A percentile compares a stretch with the other conserved stretches of the same genome.
These are phyloP conservation scores for Carcinoscorpius rotundicauda DNA, from an alignment of 1,140 invertebrate species.

Conservation along the genomic window DNA sequence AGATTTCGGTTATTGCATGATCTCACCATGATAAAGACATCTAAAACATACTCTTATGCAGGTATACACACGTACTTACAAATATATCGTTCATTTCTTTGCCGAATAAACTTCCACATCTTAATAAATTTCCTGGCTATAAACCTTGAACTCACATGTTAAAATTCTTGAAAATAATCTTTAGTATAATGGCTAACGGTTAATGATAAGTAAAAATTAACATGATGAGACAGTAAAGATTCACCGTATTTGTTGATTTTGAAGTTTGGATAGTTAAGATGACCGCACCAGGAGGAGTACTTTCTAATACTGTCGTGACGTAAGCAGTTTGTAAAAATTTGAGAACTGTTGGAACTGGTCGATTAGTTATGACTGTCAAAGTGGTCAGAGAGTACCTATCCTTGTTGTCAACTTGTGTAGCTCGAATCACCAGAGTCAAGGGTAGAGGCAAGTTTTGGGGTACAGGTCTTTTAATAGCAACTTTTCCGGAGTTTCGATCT, in stretches of 20 bases:
- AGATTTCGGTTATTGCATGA: too few species aligned
- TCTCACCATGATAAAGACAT: too few species aligned
- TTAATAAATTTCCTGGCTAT: not conserved
- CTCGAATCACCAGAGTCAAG: conserved; percentile 63
- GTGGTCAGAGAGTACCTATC: conserved; percentile 76
- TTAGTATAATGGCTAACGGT: not conserved
- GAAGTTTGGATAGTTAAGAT: conserved; percentile 43
- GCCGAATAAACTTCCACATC: too few species aligned
- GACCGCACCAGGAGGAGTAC: conserved; percentile 43
- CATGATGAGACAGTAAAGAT: not conserved
- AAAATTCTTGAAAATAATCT: not conserved
- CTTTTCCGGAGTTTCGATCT: conserved; percentile 47
- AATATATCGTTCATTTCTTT: too few species aligned
- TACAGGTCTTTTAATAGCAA: conserved; percentile 46
- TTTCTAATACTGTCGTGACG: conserved; percentile 56
- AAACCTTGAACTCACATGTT: not conserved
- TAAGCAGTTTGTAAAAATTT: conserved; percentile 61
- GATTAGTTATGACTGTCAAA: conserved; percentile 46
- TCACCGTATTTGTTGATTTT: conserved; percentile 43
- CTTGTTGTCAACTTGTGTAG: conserved; percentile 71
- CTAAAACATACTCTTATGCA: too few species aligned
- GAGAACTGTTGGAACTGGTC: conserved; percentile 37
- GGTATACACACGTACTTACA: too few species aligned
- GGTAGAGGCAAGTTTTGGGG: conserved; percentile 40
- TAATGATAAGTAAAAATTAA: not conserved